phyloP scores from a whole-genome alignment of 1,140 invertebrate genomes.

The Drosophila erecta region DNA sequence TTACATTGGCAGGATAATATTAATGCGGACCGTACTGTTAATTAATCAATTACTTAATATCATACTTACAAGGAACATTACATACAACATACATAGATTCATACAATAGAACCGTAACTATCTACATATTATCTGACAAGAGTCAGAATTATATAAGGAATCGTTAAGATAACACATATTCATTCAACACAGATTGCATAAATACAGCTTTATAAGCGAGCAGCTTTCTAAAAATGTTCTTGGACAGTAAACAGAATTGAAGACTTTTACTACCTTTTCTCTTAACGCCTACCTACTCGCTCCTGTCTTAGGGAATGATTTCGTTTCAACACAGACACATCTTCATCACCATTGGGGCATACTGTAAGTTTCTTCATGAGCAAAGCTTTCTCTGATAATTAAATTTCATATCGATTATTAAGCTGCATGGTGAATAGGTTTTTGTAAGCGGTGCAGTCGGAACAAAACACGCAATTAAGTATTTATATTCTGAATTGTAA shows the following conservation, averaged over 20 bases:
- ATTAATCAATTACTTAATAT: conserved; percentile 22
- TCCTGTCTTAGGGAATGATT: neutral
- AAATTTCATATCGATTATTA: too few relatives aligned
- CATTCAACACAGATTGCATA: conserved; percentile 31
- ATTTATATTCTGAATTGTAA: neutral
- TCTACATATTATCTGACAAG: conserved; percentile 10
- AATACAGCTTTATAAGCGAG: conserved; percentile 11
- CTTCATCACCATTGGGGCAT: neutral
- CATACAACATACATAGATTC: conserved; percentile 22
- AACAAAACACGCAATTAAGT: neutral
- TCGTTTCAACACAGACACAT: neutral
- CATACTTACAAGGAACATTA: conserved; percentile 25
- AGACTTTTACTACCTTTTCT: neutral
- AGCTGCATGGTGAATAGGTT: neutral
- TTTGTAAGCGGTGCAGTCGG: neutral
- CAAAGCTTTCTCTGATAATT: neutral
- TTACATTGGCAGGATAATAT: conserved; percentile 1
- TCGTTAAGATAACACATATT: conserved; percentile 33
- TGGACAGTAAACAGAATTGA: neutral
- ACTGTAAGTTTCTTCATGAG: neutral
- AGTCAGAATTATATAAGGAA: conserved; percentile 14
- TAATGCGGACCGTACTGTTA: conserved; percentile 21
- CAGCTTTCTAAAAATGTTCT: neutral
- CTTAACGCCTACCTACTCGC: too few relatives aligned
- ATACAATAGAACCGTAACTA: conserved; percentile 45